Base-by-base conservation (phyloP, 2,113 vertebrate genomes). In the Micronisus gabar region DNA sequence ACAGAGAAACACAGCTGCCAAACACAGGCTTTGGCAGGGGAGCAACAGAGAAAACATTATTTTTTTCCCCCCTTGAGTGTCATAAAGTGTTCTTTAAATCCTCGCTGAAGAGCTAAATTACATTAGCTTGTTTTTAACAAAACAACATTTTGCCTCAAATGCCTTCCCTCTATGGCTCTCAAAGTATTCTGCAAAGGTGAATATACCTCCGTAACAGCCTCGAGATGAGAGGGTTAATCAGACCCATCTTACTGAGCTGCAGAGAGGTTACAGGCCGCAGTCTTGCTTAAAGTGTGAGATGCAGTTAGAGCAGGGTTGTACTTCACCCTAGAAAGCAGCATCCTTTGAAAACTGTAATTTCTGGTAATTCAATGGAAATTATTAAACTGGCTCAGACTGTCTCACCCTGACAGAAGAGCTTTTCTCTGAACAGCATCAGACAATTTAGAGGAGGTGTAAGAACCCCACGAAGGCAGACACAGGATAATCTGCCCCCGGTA, bases 391-490 rank as follows among this genome's bases (percentile, higher is more conserved):
- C 94, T 93, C 63, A 96, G 82, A 50, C 72, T 11, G 74, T 45
- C 90, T 97, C 95, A 80, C 81, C 48, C 91, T 84, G 94, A 70
- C 91, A 95, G 88, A 74, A 91, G 32, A 93, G 96, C 92, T 96
- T 96, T 96, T 81, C 96, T 95, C 93, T 94, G 86, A 95, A 53
- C 89, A 94, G 95, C 91, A 81, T 89, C 94, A 95, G 86, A 91
- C 95, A 95, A 87, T 97, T 97, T 81, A 87, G 91, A 94, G 94
- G 94, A 97, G 95, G 91, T 96, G 66, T 81, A 87, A 97, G 96
- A 97, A 96, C 96, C 95, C 96, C 95, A 92, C 3, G 70, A 96
- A 95, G 91, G 91, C 93, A 97, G 83, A 70, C 83, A 94, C 55
- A 76, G 93, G 95, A 93, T 96, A 96, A 97, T 97, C 97, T 97